Evolutionary conservation across 2,888 invertebrate genomes (phyloP).

Genomic region (Meandrusa payeni): DNA sequence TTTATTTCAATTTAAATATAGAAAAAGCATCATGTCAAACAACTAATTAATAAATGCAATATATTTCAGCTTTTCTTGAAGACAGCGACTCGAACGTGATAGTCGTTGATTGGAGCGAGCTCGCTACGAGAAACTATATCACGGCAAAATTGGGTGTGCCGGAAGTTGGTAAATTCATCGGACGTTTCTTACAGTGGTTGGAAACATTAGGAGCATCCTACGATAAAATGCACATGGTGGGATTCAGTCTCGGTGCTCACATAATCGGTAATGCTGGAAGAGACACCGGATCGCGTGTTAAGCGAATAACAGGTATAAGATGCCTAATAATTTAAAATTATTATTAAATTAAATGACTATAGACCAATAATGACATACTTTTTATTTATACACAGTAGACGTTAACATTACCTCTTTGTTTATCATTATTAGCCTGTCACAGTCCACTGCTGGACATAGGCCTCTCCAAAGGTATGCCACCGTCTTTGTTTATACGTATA

Average conservation of each 20-base stretch:
- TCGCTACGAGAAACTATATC: slow-evolving; percentile 54
- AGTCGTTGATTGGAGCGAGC: slow-evolving; percentile 60
- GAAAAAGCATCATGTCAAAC: not conserved
- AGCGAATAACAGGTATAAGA: slow-evolving; percentile 61
- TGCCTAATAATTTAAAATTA: no score
- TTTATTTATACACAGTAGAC: no score
- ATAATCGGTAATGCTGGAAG: slow-evolving; percentile 60
- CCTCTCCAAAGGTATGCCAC: no score
- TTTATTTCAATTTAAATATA: not conserved
- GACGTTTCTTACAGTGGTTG: slow-evolving; percentile 46
- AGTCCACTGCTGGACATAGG: no score
- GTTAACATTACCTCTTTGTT: no score
- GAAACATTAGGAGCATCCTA: slow-evolving; percentile 30
- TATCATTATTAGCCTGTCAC: no score
- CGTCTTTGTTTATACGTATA: no score
- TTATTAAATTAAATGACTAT: no score
- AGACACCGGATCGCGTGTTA: slow-evolving; percentile 41
- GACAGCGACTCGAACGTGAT: slow-evolving; percentile 58
- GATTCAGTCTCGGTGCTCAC: slow-evolving; percentile 71
- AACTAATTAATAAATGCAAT: not conserved
- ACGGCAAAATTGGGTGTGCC: slow-evolving; percentile 49
- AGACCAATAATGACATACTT: no score
- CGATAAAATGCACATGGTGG: slow-evolving; percentile 56
- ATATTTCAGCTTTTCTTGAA: slow-evolving; percentile 51
- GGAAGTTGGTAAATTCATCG: slow-evolving; percentile 40